Base-by-base conservation (phyloP, 2,888 invertebrate genomes). In the Apamea sordens region DNA sequence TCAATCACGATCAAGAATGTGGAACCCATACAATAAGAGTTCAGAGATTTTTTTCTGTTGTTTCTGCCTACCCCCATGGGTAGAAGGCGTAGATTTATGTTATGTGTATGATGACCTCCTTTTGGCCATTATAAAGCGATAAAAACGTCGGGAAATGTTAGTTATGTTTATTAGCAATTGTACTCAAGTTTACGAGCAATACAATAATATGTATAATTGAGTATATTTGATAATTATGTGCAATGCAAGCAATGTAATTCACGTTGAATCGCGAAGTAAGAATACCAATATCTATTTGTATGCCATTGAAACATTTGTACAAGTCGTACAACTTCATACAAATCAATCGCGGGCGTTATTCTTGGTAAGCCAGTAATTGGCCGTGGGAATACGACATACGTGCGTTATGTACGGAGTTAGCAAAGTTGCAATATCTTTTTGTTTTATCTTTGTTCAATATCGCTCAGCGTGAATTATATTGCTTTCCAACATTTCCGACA, bases 101-200 rank as follows among this genome's bases (percentile, higher is more conserved):
- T 21, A 53, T 53, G 21, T 21, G 8, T 21, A 8, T 53, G 32
- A 50, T 15, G 32, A 15, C 0, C 0, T 71, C 15, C 18, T 56
- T 36, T 15, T 8, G 5, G 6, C 2, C 7, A 64, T 50, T 47
- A 65, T 63, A 79, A 86, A 79, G 64, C 21, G 47, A 61, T 72
- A 47, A 79, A 83, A 83, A 79, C 64, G 21, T 72, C 64, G 47
- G 61, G 5, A 72, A 84, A 67, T 71, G 65, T 75, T 83, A 78
- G 28, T 73, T 36, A 61, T 64, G 68, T 77, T 41, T 67, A 47
- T 75, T 32, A 73, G 68, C 68, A 80, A 80, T 61, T 64, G 63
- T 72, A 71, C 15, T 59, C 59, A 68, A 44, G 11, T 75, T 75
- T 59, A 75, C 28, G 50, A 81, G 56, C 28, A 79, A 47, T 47